Conservation (phyloP, 2,113 vertebrate species). For the Osmerus mordax region DNA sequence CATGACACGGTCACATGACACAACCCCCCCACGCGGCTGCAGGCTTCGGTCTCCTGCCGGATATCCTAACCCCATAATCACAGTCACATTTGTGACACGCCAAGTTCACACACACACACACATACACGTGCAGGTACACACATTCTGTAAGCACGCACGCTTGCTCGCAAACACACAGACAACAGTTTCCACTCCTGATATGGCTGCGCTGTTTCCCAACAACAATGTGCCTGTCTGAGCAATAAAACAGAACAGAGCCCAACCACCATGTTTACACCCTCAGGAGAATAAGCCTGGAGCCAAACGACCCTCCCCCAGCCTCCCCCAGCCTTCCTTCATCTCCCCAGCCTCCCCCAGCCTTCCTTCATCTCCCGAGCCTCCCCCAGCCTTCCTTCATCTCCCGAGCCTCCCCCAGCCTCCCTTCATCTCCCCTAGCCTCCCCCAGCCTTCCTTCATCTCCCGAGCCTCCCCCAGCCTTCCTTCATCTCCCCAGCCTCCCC, state of each 20-base stretch:
- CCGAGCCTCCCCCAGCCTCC: no score
- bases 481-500: no score
- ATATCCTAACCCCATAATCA: conserved; percentile 67
- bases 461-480: no score
- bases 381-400: no score
- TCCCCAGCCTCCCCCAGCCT: no score
- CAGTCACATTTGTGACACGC: conserved; percentile 57
- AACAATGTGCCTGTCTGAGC: conserved; percentile 54
- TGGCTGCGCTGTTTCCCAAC: conserved; percentile 51
- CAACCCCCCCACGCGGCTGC: conserved; percentile 35
- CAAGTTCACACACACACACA: conserved; percentile 55
- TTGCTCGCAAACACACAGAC: conserved; percentile 21
- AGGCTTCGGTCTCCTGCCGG: conserved; percentile 61
- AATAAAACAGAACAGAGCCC: conserved; percentile 62
- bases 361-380: no score
- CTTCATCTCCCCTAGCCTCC: no score
- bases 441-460: no score
- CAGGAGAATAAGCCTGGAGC: conserved; percentile 15
- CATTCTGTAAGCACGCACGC: no score
- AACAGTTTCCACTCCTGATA: conserved; percentile 77
- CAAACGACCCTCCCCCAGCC: conserved; percentile 41
- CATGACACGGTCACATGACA: conserved; percentile 12
- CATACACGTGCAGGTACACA: conserved; percentile 27
- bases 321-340: no score
- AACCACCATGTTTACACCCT: conserved; percentile 57